Base-by-base conservation (phyloP, 1,140 invertebrate species). In the Drosophila orena region DNA sequence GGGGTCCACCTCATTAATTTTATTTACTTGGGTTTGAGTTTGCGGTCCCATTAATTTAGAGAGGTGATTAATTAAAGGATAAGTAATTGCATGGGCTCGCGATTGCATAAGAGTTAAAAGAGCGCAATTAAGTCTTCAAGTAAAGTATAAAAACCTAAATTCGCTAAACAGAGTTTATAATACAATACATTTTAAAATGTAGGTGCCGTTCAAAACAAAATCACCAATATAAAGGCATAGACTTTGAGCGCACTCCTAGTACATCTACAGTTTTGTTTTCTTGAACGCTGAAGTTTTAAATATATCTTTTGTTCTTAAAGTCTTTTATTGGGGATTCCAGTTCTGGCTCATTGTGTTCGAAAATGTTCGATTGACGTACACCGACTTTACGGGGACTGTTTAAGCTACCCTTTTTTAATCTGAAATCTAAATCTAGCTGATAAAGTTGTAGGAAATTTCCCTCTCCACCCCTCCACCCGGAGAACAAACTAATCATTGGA, bases 361-460 rank as follows among this genome's bases (percentile, higher is more conserved):
- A 62, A 38, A 64, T 44, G 27, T 27, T 40, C 43, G 64, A 35
- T 50, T 34, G 22, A n/a, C n/a, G 12, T 4, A 44, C 61, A 47
- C 6, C 12, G 34, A 37, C 44, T 37, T 14, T 4, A 14, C 11
- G 11, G 14, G n/a, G 5, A 38, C 12, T 58, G 4, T 14, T 40
- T 30, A 6, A 27, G 20, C 43, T 44, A 22, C 14, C 3, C 27
- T 27, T 44, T 12, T n/a, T 15, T 43, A 59, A 35, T 62, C 60
- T 59, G 0, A 17, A 60, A 24, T 30, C 20, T 46, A 11, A 22
- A 58, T 40, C 60, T 50, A 47, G 62, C 22, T 35, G 50, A 81
- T 78, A 68, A 68, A 81, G 78, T 66, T 77, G 78, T 71, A 79
- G 69, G 43, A 70, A 76, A 58, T 77, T 17, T 11, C n/a, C 52